These are phyloP conservation scores for Meandrina meandrites DNA, from an alignment of 92 coral and sea anemone species.

Conservation along the genomic window DNA sequence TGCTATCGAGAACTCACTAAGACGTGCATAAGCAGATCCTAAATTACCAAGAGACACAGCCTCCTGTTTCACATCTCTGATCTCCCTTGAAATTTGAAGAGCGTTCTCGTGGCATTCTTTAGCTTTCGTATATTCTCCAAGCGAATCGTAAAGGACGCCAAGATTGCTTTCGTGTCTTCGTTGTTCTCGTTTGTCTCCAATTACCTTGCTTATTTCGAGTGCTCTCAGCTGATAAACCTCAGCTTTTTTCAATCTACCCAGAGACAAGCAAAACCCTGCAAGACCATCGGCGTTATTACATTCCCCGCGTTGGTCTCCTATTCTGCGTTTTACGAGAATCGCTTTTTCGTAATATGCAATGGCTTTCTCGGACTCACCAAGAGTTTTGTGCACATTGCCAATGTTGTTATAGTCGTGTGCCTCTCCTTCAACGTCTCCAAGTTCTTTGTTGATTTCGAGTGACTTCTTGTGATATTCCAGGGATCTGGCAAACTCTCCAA, in stretches of 20 bases:
- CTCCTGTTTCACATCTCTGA: neutral
- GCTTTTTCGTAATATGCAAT: neutral
- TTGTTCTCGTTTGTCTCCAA: neutral
- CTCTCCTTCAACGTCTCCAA: neutral
- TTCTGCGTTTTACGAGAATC: neutral
- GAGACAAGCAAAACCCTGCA: neutral
- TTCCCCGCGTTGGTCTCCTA: slow-evolving; percentile 13
- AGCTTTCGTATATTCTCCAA: slow-evolving; percentile 13
- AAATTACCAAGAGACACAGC: neutral
- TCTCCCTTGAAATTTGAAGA: neutral
- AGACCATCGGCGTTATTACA: neutral
- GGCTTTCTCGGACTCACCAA: slow-evolving; percentile 4
- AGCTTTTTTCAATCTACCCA: neutral
- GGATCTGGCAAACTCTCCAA: neutral
- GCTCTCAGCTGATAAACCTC: neutral
- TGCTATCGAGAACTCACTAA: neutral
- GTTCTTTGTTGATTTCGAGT: neutral
- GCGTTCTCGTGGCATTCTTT: slow-evolving; percentile 16
- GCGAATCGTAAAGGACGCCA: slow-evolving; percentile 1
- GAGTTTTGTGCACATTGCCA: neutral
- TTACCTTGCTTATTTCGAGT: neutral
- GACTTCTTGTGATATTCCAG: slow-evolving; percentile 6
- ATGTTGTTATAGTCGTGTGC: neutral
- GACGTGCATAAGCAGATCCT: neutral
- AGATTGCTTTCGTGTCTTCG: neutral